These are phyloP conservation scores for Ennomos erosarius DNA, from an alignment of 2,888 invertebrate genomes.

Conservation along the genomic window DNA sequence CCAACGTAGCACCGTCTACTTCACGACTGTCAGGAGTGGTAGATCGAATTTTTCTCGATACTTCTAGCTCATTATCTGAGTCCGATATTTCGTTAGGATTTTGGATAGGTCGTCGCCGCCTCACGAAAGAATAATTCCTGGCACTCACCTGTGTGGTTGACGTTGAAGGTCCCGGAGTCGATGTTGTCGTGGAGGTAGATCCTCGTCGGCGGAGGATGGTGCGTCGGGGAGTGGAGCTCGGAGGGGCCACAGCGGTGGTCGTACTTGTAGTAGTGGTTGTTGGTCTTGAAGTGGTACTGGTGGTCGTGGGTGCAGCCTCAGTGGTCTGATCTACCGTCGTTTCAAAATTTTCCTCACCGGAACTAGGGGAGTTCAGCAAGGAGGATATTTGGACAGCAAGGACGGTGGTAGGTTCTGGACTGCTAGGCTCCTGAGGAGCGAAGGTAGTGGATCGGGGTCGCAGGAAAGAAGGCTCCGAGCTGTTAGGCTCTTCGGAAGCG, in stretches of 20 bases:
- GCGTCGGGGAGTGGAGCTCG: conserved; percentile 53
- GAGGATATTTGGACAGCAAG: conserved; percentile 79
- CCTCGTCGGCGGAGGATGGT: conserved; percentile 60
- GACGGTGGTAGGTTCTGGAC: conserved; percentile 73
- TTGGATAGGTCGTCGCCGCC: conserved; percentile 69
- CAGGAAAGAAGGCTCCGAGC: conserved; percentile 57
- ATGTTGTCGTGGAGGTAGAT: conserved; percentile 53
- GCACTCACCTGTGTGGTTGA: conserved; percentile 83
- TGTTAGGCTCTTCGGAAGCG: conserved; percentile 52
- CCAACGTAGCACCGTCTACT: conserved; percentile 50
- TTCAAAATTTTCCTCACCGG: conserved; percentile 55
- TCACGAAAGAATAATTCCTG: conserved; percentile 79
- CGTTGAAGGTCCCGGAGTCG: conserved; percentile 56
- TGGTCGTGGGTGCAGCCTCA: conserved; percentile 56
- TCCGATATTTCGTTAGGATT: conserved; percentile 72
- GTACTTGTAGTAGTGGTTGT: conserved; percentile 51
- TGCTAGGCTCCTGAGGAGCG: conserved; percentile 51
- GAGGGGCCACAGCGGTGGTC: conserved; percentile 45
- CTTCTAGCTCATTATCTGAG: conserved; percentile 61
- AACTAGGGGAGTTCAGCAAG: conserved; percentile 66
- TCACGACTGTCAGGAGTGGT: conserved; percentile 81
- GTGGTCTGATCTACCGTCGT: conserved; percentile 52
- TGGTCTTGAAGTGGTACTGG: conserved; percentile 55
- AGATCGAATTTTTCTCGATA: conserved; percentile 73
- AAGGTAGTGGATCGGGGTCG: conserved; percentile 64